Percentiles rank a stretch among this genome's conserved stretches.
Conservation (phyloP, 2,797 vertebrate species). For the Sebastes cheni region DNA sequence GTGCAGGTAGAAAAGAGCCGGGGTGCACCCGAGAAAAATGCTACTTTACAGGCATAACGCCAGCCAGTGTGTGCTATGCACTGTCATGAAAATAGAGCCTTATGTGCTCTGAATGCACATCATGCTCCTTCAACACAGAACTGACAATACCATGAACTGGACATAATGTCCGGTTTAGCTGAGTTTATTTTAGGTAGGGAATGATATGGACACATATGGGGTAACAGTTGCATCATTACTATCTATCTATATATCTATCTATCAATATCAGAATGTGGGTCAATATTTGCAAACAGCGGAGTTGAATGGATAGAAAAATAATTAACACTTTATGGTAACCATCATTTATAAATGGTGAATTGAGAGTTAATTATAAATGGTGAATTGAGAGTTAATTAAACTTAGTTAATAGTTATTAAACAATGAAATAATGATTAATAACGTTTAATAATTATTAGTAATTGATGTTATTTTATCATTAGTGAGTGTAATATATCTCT, state of each 20-base stretch:
- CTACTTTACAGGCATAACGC: constrained; percentile 56
- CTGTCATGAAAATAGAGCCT: constrained; percentile 44
- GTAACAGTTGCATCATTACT: not conserved
- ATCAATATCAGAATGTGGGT: not conserved
- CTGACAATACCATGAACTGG: not conserved
- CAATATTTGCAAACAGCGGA: not conserved
- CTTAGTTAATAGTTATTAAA: too few relatives aligned
- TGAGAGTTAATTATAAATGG: too few relatives aligned
- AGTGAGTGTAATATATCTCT: too few relatives aligned
- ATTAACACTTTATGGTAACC: not conserved
- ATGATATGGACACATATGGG: not conserved
- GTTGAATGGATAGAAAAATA: not conserved
- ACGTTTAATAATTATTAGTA: too few relatives aligned
- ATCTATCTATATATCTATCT: too few relatives aligned
- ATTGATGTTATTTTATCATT: too few relatives aligned
- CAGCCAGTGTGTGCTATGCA: constrained; percentile 13
- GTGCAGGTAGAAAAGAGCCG: constrained; percentile 48
- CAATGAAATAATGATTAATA: too few relatives aligned
- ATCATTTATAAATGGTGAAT: too few relatives aligned
- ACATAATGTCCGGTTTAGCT: constrained; percentile 3
- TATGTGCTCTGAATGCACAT: constrained; percentile 22
- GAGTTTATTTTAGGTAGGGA: constrained; percentile 5
- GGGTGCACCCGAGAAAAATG: constrained; percentile 47
- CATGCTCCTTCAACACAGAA: constrained; percentile 6
- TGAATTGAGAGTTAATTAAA: too few relatives aligned